phyloP scores from a whole-genome alignment of 1,140 invertebrate species.

The Lerema accius region DNA sequence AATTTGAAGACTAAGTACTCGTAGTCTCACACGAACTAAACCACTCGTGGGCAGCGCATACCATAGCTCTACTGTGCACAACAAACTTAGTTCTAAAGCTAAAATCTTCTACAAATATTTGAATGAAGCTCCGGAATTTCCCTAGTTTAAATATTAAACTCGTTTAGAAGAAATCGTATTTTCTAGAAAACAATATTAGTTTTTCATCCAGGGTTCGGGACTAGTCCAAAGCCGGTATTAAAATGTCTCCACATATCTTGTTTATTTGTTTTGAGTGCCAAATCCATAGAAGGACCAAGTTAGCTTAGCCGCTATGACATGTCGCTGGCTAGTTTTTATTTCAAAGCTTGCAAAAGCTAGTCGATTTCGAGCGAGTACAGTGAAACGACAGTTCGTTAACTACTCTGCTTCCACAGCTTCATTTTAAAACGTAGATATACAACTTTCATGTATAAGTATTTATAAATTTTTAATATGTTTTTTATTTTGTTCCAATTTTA shows the following conservation, averaged over 20 bases:
- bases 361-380: neutral
- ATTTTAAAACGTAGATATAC: neutral
- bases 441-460: too few species aligned
- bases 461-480: too few species aligned
- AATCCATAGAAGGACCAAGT: neutral
- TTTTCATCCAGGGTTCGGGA: neutral
- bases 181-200: neutral
- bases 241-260: slow-evolving; percentile 6
- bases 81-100: too few species aligned
- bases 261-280: slow-evolving; percentile 8
- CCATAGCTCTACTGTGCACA: too few species aligned
- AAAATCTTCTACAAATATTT: too few species aligned
- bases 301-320: neutral
- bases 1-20: too few species aligned
- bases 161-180: neutral
- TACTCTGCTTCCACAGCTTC: neutral
- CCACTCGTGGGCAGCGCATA: too few species aligned
- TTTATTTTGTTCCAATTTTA: too few species aligned
- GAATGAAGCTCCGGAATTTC: too few species aligned
- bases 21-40: too few species aligned
- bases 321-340: neutral
- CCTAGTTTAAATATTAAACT: neutral
- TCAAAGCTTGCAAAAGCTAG: neutral
- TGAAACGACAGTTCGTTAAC: neutral
- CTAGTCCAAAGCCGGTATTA: neutral